phyloP scores from a whole-genome alignment of 2,888 invertebrate genomes.

The Netelia inedita region DNA sequence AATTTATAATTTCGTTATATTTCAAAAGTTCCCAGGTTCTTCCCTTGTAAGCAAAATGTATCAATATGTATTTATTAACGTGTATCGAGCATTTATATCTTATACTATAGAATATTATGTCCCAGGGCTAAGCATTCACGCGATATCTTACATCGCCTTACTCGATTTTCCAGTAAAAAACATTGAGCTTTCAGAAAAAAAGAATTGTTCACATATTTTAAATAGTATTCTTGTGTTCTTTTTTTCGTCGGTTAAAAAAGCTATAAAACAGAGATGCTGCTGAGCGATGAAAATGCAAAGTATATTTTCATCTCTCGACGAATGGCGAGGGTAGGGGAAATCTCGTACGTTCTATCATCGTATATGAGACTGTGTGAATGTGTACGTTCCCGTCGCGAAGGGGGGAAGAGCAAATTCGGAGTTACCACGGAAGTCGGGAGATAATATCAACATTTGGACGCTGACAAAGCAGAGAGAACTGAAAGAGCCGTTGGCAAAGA shows the following conservation, averaged over 20 bases:
- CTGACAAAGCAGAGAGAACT: slow-evolving; percentile 39
- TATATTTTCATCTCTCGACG: not conserved
- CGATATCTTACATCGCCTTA: not conserved
- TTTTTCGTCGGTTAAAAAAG: not conserved
- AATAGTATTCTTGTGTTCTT: slow-evolving; percentile 5
- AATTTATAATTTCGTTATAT: not conserved
- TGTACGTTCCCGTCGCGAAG: slow-evolving; percentile 1
- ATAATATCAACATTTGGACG: slow-evolving; percentile 61
- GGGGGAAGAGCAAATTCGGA: slow-evolving; percentile 52
- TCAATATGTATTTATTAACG: slow-evolving; percentile 8
- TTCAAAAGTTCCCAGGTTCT: slow-evolving; percentile 7
- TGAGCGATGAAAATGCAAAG: not conserved
- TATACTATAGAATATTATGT: slow-evolving; percentile 15
- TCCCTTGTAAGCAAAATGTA: not conserved
- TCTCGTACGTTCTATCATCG: not conserved
- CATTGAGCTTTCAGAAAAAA: not conserved
- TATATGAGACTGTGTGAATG: not conserved
- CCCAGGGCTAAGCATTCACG: not conserved
- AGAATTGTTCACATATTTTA: slow-evolving; percentile 4
- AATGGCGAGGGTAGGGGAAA: not conserved
- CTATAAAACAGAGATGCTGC: slow-evolving; percentile 22
- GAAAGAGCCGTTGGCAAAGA: not conserved
- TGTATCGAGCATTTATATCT: slow-evolving; percentile 51
- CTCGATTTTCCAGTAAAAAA: not conserved
- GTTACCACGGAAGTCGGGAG: slow-evolving; percentile 60